Base-by-base conservation (phyloP, 2,797 vertebrate genomes). In the Periophthalmus magnuspinnatus region DNA sequence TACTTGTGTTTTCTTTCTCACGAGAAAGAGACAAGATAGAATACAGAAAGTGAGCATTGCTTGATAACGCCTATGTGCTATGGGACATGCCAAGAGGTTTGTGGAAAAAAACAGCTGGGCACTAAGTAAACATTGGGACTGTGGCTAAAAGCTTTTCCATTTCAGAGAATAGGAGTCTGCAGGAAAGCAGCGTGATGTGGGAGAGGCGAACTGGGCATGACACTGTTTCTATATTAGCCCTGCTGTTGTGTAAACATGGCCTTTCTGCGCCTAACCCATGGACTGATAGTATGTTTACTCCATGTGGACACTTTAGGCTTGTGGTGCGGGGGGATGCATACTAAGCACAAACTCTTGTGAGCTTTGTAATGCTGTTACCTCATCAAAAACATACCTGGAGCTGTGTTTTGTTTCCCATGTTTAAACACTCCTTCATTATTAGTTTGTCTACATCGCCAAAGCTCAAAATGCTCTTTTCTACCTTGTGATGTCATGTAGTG, bases 61-160 rank as follows among this genome's bases (percentile, higher is more conserved):
- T 84, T 76, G 65, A 56, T 71, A 58, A 67, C 56, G 68, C 69
- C 34, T 47, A 75, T 80, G 68, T 83, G 68, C 56, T 78, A 74
- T 70, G 78, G 17, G 48, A 80, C 24, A 65, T 69, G 65, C 73
- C 36, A 64, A 78, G 65, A 65, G 59, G 66, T 38, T 74, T 74
- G 55, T 77, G 80, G 75, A 82, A 81, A 86, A 81, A 48, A 41
- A 59, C 72, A 81, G 82, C 75, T 67, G 85, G 68, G 80, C 69
- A 71, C 65, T 74, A 2, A 21, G 78, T 88, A 89, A 90, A 88
- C 72, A 85, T 77, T 83, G 75, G 71, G 65, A 83, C 80, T 45
- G 50, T 38, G 67, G 69, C 81, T 83, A 76, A 91, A 82, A 89
- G 86, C 76, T 78, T 91, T 89, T 89, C 77, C 81, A 89, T 87